A percentile compares a stretch with the other conserved stretches of the same genome.
These are phyloP conservation scores for Pristionchus exspectatus DNA, from an alignment of 2,888 invertebrate genomes.

Conservation along the genomic window DNA sequence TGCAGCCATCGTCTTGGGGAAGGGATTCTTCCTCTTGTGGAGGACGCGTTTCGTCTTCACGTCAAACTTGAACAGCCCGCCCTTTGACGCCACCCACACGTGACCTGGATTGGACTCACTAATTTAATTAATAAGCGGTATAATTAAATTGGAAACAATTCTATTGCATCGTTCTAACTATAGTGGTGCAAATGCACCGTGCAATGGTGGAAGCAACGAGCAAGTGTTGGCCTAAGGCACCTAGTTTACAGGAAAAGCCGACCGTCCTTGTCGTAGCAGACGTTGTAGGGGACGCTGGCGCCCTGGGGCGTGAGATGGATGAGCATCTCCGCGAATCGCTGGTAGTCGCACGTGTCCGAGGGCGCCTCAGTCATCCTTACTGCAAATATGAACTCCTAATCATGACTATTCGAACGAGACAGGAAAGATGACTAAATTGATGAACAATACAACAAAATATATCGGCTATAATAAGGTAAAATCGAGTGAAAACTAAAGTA, in stretches of 20 bases:
- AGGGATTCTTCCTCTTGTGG: slow-evolving; percentile 70
- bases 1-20: slow-evolving; percentile 75
- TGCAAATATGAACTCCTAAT: background rate
- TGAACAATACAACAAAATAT: background rate
- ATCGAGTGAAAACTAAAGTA: background rate
- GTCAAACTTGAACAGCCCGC: slow-evolving; percentile 76
- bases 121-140: slow-evolving; percentile 20
- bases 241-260: slow-evolving; percentile 53
- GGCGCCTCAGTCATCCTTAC: slow-evolving; percentile 71
- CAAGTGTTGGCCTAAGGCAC: too few relatives aligned
- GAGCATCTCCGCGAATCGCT: slow-evolving; percentile 77
- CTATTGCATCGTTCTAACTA: too few relatives aligned
- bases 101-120: slow-evolving; percentile 6
- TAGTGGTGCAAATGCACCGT: too few relatives aligned
- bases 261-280: slow-evolving; percentile 69
- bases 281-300: slow-evolving; percentile 74
- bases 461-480: too few relatives aligned
- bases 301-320: slow-evolving; percentile 73
- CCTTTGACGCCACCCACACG: slow-evolving; percentile 74
- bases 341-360: slow-evolving; percentile 77
- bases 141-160: background rate
- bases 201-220: too few relatives aligned
- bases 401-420: background rate
- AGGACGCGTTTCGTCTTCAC: slow-evolving; percentile 62
- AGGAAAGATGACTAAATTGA: background rate